Conservation (phyloP, 2,888 invertebrate genomes). For the Allygus modestus region DNA sequence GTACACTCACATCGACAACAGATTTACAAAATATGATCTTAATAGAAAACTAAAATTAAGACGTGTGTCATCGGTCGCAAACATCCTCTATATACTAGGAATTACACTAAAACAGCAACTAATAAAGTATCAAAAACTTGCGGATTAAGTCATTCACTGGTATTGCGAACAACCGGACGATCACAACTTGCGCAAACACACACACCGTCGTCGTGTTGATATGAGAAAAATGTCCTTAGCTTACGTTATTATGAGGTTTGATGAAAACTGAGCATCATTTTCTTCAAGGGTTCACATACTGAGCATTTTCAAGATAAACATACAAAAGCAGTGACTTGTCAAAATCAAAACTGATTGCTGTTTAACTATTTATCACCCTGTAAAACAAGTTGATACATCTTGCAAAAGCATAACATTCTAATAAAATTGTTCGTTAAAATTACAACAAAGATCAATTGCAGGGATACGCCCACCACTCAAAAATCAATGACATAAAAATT, state of each 20-base stretch:
- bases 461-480: too few species aligned
- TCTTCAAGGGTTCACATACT: not conserved
- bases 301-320: too few species aligned
- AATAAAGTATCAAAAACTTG: constrained; percentile 58
- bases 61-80: constrained; percentile 21
- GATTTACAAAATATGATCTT: constrained; percentile 59
- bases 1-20: constrained; percentile 53
- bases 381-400: too few species aligned
- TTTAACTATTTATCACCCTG: too few species aligned
- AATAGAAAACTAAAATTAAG: constrained; percentile 58
- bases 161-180: constrained; percentile 34
- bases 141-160: constrained; percentile 48
- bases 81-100: constrained; percentile 49
- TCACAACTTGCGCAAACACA: constrained; percentile 39
- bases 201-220: constrained; percentile 34
- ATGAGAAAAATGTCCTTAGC: constrained; percentile 45
- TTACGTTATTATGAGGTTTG: constrained; percentile 23
- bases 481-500: too few species aligned
- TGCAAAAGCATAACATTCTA: too few species aligned
- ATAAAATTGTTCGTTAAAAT: too few species aligned
- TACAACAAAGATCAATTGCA: too few species aligned
- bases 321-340: too few species aligned
- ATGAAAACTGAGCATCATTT: not conserved
- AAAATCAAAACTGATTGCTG: too few species aligned
- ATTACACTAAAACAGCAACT: constrained; percentile 59